A percentile compares a stretch with the other conserved stretches of the same genome.
Evolutionary conservation across 2,888 invertebrate genomes (phyloP).

Genomic region (Octodonta nipae): DNA sequence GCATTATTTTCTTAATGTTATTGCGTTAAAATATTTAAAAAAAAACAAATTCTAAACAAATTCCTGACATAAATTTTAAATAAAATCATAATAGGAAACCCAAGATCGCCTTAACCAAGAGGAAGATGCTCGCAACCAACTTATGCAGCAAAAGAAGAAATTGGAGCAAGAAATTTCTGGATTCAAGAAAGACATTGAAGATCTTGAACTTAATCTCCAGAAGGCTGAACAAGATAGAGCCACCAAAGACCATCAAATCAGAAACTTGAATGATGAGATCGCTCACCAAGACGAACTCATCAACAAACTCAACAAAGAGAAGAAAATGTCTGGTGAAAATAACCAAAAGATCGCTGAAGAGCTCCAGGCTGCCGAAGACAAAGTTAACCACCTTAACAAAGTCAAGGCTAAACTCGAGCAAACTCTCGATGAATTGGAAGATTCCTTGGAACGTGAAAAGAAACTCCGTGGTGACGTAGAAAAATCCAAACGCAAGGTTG

Average conservation of each 20-base stretch:
- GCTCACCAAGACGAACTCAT: conserved; percentile 99
- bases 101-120: conserved; percentile 94
- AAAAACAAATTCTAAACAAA: no score
- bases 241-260: conserved; percentile 96
- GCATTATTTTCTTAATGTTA: no score
- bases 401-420: conserved; percentile 98
- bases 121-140: conserved; percentile 89
- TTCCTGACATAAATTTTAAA: no score
- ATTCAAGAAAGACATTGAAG: conserved; percentile 95
- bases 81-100: no score
- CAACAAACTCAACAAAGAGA: conserved; percentile 98
- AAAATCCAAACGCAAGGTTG: conserved; percentile 96
- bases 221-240: conserved; percentile 96
- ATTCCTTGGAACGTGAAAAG: conserved; percentile 98
- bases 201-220: conserved; percentile 85
- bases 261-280: conserved; percentile 96
- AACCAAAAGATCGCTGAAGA: conserved; percentile 89
- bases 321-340: conserved; percentile 91
- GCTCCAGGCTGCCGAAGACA: conserved; percentile 94
- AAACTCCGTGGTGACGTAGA: conserved; percentile 95
- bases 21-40: no score
- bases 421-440: conserved; percentile 96
- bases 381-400: conserved; percentile 99
- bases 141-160: conserved; percentile 93
- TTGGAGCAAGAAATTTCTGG: conserved; percentile 87